Evolutionary conservation across 2,888 invertebrate genomes (phyloP).

Genomic region (Drosophila sordidula): DNA sequence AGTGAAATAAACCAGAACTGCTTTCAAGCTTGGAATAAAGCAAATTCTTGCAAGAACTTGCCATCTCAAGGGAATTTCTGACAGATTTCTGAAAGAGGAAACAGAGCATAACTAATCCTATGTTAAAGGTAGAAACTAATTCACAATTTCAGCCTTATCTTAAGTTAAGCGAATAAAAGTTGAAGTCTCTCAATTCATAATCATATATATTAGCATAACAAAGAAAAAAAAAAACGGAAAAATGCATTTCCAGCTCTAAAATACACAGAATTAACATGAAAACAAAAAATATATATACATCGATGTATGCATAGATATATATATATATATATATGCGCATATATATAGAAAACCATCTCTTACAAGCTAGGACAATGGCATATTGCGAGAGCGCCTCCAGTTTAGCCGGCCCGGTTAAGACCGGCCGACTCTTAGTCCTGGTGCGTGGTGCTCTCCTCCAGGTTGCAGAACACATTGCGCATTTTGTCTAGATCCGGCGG

Average conservation of each 20-base stretch:
- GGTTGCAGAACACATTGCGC: constrained; percentile 82
- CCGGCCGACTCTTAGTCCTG: constrained; percentile 66
- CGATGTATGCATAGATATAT: constrained; percentile 21
- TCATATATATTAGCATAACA: constrained; percentile 61
- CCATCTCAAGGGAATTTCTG: neutral
- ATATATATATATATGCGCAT: constrained; percentile 21
- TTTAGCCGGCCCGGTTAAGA: constrained; percentile 31
- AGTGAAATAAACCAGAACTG: neutral
- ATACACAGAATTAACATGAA: constrained; percentile 61
- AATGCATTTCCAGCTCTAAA: constrained; percentile 59
- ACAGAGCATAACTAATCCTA: too few relatives aligned
- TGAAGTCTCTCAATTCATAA: constrained; percentile 40
- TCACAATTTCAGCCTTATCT: too few relatives aligned
- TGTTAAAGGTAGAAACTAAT: too few relatives aligned
- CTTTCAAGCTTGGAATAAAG: too few relatives aligned
- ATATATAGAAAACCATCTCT: constrained; percentile 36
- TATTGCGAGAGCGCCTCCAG: constrained; percentile 34
- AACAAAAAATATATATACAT: constrained; percentile 20
- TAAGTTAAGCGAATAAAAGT: neutral
- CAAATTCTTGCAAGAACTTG: neutral
- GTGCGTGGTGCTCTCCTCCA: constrained; percentile 77
- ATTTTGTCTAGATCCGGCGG: constrained; percentile 82
- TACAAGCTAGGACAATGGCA: constrained; percentile 67
- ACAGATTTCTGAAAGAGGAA: neutral
- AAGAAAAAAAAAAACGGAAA: constrained; percentile 42